Base-by-base conservation (phyloP, 2,888 invertebrate genomes). In the Pseudococcus jackbeardsleyi region DNA sequence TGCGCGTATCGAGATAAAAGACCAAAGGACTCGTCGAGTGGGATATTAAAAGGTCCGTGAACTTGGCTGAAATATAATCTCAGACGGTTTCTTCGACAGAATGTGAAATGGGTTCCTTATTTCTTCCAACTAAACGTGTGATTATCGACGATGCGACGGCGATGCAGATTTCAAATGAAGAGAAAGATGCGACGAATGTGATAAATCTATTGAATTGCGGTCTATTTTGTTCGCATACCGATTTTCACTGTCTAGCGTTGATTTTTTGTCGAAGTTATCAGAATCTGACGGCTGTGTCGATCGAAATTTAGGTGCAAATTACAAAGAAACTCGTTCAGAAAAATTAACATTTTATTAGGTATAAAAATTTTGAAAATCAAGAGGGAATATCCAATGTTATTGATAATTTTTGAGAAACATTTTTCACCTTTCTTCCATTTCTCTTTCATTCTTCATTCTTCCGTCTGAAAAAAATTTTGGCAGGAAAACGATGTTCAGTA, bases 1-100 rank as follows among this genome's bases (percentile, higher is more conserved):
- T 19, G 11, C 68, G 68, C 68, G 26, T 72, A 26, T 12, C 68
- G 68, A 26, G 68, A 72, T 72, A 72, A 72, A 72, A 5, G 26
- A 72, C 5, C 12, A 33, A 72, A 72, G 33, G 68, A 26, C 33
- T 72, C 68, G 68, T 72, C 68, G 33, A 72, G 26, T 72, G 68
- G 26, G 68, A 33, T 72, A 72, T 72, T 72, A 72, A 72, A 72
- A 26, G 68, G 68, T 72, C 68, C 68, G 26, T 72, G 68, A 72
- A 72, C 68, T 72, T 72, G 68, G 68, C 6, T 72, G 68, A 26
- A 72, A 72, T 72, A 33, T 72, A 72, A 26, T 72, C 68, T 22
- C 33, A 72, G 68, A 72, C 68, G 6, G 15, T 22, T 72, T 26
- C 68, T 72, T 72, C 68, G 9, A 33, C 26, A 12, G 68, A 72